These are phyloP conservation scores for Sebastes hubbsi DNA, from an alignment of 2,797 vertebrate genomes.

Conservation along the genomic window DNA sequence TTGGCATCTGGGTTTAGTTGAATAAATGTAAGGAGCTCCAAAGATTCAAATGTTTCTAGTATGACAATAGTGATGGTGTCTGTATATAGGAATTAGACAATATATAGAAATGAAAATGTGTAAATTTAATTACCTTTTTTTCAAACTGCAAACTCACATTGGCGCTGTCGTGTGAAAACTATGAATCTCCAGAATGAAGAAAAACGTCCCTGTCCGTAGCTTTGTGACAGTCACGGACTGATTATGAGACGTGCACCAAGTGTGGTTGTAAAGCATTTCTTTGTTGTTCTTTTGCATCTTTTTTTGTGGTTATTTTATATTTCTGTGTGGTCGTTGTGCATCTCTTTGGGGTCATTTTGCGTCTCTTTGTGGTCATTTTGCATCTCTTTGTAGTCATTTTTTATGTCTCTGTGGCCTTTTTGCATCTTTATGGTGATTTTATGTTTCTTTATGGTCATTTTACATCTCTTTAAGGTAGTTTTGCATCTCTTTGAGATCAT, in stretches of 20 bases:
- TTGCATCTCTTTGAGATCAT: neutral
- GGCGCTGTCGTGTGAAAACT: neutral
- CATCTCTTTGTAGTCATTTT: neutral
- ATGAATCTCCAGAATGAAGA: neutral
- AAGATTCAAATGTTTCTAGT: neutral
- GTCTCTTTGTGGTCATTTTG: neutral
- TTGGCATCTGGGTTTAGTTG: conserved; percentile 7
- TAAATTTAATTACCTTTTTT: neutral
- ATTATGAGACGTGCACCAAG: neutral
- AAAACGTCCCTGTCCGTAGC: neutral
- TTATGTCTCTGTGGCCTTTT: neutral
- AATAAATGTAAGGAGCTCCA: neutral
- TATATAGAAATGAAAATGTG: neutral
- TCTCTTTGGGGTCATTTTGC: neutral
- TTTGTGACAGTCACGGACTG: neutral
- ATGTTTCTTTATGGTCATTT: neutral
- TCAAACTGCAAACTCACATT: neutral
- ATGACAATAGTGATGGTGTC: neutral
- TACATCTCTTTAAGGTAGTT: neutral
- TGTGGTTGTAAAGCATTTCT: neutral
- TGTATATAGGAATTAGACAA: neutral
- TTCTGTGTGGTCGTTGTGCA: neutral
- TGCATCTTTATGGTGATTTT: no score
- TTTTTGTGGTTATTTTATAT: neutral
- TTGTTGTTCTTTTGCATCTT: neutral